Conservation (phyloP, 2,888 invertebrate species). For the Cantharis rufa region DNA sequence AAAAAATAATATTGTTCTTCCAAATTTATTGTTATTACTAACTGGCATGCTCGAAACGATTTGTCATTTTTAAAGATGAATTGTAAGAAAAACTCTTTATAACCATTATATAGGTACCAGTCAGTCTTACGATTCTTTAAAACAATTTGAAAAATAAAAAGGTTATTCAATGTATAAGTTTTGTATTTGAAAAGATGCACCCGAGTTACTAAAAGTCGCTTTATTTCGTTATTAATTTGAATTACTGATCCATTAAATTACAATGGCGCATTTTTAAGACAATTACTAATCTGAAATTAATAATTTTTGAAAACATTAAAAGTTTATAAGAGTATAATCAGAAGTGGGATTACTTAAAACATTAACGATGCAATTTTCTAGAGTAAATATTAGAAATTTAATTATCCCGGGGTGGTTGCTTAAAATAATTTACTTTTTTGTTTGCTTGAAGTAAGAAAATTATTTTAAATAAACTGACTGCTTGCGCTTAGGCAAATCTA, state of each 20-base stretch:
- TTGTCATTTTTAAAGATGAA: not conserved
- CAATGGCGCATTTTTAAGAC: not conserved
- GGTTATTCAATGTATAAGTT: too few relatives aligned
- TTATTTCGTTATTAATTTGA: not conserved
- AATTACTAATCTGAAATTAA: not conserved
- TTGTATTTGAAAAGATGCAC: not conserved
- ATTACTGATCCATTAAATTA: not conserved
- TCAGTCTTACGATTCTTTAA: not conserved
- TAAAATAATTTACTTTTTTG: not conserved
- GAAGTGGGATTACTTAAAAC: not conserved
- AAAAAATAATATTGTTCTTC: not conserved
- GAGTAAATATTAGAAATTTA: not conserved
- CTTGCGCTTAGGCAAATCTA: not conserved
- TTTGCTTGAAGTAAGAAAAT: not conserved
- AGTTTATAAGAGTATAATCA: not conserved
- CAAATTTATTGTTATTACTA: not conserved
- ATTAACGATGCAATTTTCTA: not conserved
- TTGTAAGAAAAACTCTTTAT: not conserved
- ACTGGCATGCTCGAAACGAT: not conserved
- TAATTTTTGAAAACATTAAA: not conserved
- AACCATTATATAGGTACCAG: not conserved
- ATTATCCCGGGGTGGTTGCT: not conserved
- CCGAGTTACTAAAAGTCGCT: not conserved
- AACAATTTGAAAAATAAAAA: not conserved
- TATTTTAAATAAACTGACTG: not conserved